A percentile compares a stretch with the other conserved stretches of the same genome.
Evolutionary conservation across 2,888 invertebrate species (phyloP).

Genomic region (Apantesis nais): DNA sequence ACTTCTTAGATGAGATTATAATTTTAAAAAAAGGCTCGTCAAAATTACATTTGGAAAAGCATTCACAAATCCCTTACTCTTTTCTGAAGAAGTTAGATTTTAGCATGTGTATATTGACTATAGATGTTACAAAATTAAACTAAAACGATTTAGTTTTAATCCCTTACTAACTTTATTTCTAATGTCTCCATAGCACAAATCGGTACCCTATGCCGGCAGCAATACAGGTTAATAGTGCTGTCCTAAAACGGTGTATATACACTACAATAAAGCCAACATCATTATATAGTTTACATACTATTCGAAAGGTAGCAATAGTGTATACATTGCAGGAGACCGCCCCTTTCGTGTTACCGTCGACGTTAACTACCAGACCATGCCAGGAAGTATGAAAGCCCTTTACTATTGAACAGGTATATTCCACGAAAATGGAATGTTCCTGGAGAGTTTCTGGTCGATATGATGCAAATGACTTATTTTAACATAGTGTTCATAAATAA

Average conservation of each 20-base stretch:
- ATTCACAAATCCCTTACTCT: too few species aligned
- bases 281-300: constrained; percentile 24
- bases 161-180: background rate
- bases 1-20: background rate
- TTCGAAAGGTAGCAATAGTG: constrained; percentile 49
- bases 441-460: constrained; percentile 1
- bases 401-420: constrained; percentile 40
- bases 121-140: too few species aligned
- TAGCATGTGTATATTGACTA: too few species aligned
- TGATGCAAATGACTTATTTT: constrained; percentile 18
- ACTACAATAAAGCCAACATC: constrained; percentile 33
- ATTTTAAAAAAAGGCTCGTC: background rate
- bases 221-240: constrained; percentile 5
- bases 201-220: constrained; percentile 4
- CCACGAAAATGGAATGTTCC: constrained; percentile 23
- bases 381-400: constrained; percentile 46
- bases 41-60: too few species aligned
- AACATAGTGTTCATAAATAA: constrained; percentile 3
- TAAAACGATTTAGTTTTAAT: too few species aligned
- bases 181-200: background rate
- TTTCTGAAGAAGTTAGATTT: too few species aligned
- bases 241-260: constrained; percentile 33
- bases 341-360: constrained; percentile 65
- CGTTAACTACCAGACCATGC: constrained; percentile 47
- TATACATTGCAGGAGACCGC: constrained; percentile 58